These are phyloP conservation scores for Lophura nycthemera DNA, from an alignment of 2,113 vertebrate species.

Conservation along the genomic window DNA sequence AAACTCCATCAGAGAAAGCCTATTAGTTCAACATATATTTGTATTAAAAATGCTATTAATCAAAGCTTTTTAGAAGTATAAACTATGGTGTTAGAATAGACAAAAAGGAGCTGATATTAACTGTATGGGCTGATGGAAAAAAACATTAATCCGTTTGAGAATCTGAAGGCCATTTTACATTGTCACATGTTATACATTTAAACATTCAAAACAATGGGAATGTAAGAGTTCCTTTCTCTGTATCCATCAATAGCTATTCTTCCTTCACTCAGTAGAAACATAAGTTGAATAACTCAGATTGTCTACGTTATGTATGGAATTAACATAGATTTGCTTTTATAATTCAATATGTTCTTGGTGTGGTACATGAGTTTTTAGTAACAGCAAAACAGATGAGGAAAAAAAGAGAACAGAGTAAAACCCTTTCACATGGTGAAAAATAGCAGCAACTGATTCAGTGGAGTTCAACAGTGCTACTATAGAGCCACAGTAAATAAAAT, in stretches of 20 bases:
- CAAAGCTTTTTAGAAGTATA: constrained; percentile 35
- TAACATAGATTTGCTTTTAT: not conserved
- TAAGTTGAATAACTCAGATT: not conserved
- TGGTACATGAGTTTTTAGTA: not conserved
- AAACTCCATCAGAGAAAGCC: not conserved
- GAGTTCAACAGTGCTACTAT: not conserved
- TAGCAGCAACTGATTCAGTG: not conserved
- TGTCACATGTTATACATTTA: not conserved
- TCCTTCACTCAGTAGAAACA: not conserved
- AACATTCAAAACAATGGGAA: too few species aligned
- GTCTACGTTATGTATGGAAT: not conserved
- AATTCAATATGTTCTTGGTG: not conserved
- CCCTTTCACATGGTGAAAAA: not conserved
- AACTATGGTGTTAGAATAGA: constrained; percentile 15
- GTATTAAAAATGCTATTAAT: constrained; percentile 49
- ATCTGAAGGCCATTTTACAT: not conserved
- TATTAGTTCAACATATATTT: not conserved
- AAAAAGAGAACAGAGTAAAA: not conserved
- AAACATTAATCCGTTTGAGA: not conserved
- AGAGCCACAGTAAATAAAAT: not conserved
- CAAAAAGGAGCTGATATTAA: constrained; percentile 6
- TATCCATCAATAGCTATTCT: not conserved
- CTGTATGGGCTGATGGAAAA: not conserved
- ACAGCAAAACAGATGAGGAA: not conserved
- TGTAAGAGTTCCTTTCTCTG: not conserved